Base-by-base conservation (phyloP, 2,113 vertebrate species). In the Tichodroma muraria region DNA sequence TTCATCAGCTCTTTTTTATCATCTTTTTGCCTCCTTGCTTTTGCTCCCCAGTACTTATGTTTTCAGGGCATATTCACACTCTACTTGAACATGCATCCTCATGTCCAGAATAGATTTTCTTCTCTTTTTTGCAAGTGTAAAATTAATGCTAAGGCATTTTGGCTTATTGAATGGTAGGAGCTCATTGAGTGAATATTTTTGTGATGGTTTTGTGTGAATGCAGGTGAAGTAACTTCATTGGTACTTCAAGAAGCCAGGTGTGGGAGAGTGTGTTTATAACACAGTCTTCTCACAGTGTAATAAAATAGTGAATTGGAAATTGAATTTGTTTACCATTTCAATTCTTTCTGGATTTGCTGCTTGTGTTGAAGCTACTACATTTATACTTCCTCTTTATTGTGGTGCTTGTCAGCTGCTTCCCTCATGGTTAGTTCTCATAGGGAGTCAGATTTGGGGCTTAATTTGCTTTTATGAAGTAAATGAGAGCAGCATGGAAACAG, bases 321-420 rank as follows among this genome's bases (percentile, higher is more conserved):
- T 53, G 23, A 69, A 35, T 89, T 83, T 71, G 61, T 77, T 90
- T 94, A 77, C 33, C 15, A 27, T 84, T 94, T 68, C 44, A 65
- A 0, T 93, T 80, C 25, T 78, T 80, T 80, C 37, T 4, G 6
- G 13, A 60, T 85, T 89, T 91, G 18, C 40, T 88, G 19, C 30
- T 83, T 72, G 9, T 84, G 22, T 80, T 76, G 45, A 72, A 72
- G 60, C n/a, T 42, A 61, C 71, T 89, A 47, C 82, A 15, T 78
- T 72, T 66, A n/a, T 63, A n/a, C 52, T 89, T 65, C 42, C 47
- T 64, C 68, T 93, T 97, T 81, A 94, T 92, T 97, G 88, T 57
- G 54, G 59, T 95, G n/a, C 63, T 93, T 94, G 84, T 97, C 95
- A 90, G 57, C 90, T 96, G 86, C 94, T 94, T 97, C 65, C 54